Percentiles rank a stretch among this genome's conserved stretches.
Evolutionary conservation across 2,797 vertebrate genomes (phyloP).

Genomic region (Arnoldichthys spilopterus): DNA sequence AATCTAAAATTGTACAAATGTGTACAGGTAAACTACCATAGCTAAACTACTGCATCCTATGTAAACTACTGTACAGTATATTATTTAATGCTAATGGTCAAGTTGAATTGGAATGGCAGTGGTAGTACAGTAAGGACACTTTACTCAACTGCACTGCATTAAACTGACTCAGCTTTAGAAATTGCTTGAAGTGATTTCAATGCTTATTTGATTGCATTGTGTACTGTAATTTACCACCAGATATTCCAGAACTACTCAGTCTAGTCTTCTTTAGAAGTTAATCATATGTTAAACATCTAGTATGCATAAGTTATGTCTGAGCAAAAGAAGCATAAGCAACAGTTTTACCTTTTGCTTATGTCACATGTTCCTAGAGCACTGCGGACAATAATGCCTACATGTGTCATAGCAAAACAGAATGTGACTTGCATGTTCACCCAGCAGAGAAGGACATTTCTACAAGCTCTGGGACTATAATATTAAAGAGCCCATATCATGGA

Average conservation of each 20-base stretch:
- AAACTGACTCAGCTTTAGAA: conserved; percentile 37
- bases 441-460: neutral
- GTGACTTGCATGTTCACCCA: neutral
- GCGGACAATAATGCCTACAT: neutral
- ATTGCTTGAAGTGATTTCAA: conserved; percentile 23
- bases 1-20: neutral
- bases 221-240: neutral
- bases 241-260: neutral
- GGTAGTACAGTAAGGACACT: conserved; percentile 56
- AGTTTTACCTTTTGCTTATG: neutral
- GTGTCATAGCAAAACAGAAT: neutral
- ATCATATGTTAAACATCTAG: neutral
- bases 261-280: neutral
- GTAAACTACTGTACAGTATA: conserved; percentile 6
- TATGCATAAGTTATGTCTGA: neutral
- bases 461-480: no score
- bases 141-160: conserved; percentile 51
- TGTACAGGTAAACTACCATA: no score
- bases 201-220: conserved; percentile 5
- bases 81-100: conserved; percentile 7
- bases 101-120: conserved; percentile 43
- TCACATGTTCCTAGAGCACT: neutral
- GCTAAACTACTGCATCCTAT: conserved; percentile 4
- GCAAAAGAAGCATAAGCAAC: conserved; percentile 4
- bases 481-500: neutral